Evolutionary conservation across 2,797 vertebrate species (phyloP).

Genomic region (Galaxias olidus): DNA sequence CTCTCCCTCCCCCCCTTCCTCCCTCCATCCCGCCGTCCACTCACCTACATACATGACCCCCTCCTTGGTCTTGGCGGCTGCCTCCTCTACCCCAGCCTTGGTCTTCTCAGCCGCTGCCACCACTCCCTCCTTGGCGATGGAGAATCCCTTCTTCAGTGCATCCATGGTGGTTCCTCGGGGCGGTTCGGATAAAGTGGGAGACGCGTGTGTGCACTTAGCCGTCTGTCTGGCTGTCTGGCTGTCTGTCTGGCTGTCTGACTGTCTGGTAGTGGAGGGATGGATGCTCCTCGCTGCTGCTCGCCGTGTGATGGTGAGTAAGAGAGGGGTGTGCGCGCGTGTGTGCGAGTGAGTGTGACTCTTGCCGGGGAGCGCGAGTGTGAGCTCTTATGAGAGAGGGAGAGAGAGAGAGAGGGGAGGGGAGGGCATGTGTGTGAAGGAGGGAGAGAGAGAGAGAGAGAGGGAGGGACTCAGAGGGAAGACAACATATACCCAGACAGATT

Average conservation of each 20-base stretch:
- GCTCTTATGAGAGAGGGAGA: slow-evolving; percentile 43
- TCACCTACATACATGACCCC: slow-evolving; percentile 93
- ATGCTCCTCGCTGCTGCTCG: too few relatives aligned
- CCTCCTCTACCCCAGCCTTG: slow-evolving; percentile 96
- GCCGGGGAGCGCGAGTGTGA: not conserved
- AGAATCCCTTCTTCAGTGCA: slow-evolving; percentile 95
- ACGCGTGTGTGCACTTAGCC: slow-evolving; percentile 12
- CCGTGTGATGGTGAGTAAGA: slow-evolving; percentile 12
- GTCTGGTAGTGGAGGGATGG: not conserved
- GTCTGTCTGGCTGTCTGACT: slow-evolving; percentile 18
- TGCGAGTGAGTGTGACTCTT: slow-evolving; percentile 17
- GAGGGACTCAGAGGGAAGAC: slow-evolving; percentile 25
- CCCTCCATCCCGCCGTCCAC: slow-evolving; percentile 25
- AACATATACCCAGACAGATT: slow-evolving; percentile 34
- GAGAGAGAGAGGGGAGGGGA: not conserved
- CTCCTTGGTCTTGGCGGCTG: slow-evolving; percentile 97
- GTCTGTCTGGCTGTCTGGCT: slow-evolving; percentile 20
- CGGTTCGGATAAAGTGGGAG: slow-evolving; percentile 5
- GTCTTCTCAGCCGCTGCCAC: slow-evolving; percentile 98
- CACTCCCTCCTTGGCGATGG: slow-evolving; percentile 96
- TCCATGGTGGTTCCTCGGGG: slow-evolving; percentile 70
- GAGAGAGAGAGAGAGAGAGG: slow-evolving; percentile 22
- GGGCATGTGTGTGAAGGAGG: not conserved
- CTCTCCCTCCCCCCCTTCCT: not conserved
- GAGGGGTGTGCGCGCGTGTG: slow-evolving; percentile 3